These are phyloP conservation scores for Cervus canadensis DNA, from an alignment of 2,113 vertebrate species.

Conservation along the genomic window DNA sequence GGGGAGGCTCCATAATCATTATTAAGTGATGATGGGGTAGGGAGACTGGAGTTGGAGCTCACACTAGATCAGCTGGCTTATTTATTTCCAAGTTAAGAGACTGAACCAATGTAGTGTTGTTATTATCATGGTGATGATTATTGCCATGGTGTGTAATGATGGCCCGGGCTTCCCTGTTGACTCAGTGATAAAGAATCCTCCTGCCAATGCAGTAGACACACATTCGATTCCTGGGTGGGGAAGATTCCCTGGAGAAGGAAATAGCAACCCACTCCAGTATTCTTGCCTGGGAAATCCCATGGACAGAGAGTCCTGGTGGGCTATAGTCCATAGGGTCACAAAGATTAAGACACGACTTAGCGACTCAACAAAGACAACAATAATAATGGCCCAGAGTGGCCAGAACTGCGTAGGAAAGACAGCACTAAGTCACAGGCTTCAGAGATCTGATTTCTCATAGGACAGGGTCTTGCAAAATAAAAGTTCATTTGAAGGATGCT, in stretches of 20 bases:
- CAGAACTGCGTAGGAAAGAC: neutral
- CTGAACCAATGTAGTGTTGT: slow-evolving; percentile 41
- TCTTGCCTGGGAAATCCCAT: neutral
- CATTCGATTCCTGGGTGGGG: neutral
- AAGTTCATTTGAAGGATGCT: neutral
- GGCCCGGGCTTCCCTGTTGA: neutral
- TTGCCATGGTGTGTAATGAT: neutral
- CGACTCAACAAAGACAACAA: neutral
- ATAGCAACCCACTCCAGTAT: neutral
- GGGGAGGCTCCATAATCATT: slow-evolving; percentile 47
- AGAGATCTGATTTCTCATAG: neutral
- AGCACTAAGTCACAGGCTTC: slow-evolving; percentile 5
- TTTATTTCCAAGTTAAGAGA: slow-evolving; percentile 65
- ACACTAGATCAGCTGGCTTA: slow-evolving; percentile 19
- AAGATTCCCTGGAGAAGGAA: neutral
- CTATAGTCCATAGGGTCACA: neutral
- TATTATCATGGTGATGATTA: slow-evolving; percentile 55
- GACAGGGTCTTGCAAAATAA: neutral
- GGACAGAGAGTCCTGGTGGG: neutral
- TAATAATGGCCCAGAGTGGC: neutral
- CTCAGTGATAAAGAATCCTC: neutral
- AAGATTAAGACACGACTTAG: neutral
- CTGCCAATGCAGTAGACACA: neutral
- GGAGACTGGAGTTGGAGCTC: slow-evolving; percentile 38
- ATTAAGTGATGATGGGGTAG: slow-evolving; percentile 67